Base-by-base conservation (phyloP, 2,888 invertebrate genomes). In the Tuberolachnus salignus region DNA sequence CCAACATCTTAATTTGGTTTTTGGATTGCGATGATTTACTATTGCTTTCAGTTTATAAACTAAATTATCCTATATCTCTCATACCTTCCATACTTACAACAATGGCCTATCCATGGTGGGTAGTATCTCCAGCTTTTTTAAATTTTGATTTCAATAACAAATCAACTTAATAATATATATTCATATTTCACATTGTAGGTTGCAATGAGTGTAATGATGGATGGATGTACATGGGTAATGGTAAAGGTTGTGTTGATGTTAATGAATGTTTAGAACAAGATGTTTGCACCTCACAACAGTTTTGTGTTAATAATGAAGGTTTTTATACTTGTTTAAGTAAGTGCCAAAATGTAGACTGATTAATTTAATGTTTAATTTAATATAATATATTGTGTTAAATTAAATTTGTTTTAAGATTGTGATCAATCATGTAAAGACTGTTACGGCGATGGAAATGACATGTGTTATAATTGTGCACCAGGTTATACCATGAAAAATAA, bases 231-330 rank as follows among this genome's bases (percentile, higher is more conserved):
- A 89, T 91, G 81, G 86, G 90, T 0, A 92, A 91, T 42, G 89
- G 90, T 83, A 11, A 78, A 42, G 97, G 93, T 0, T 97, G 97
- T 84, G 83, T 89, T 57, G 97, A 97, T 85, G 85, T 95, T 0
- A 92, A 97, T 84, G 97, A 97, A 86, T 97, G 97, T 86, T 61
- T 78, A 9, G 78, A 78, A 69, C 57, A 61, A 69, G 86, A 87
- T 19, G 83, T 87, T 9, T 90, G 90, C 83, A 84, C 86, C 23
- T 84, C 84, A 44, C 89, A 92, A 84, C 90, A 95, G 84, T 96
- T 95, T 85, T 97, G 97, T 85, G 89, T 94, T 6, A 97, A 97
- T 85, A 92, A 91, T 14, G 92, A 94, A 74, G 97, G 97, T 10
- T 92, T 93, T 0, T 94, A 89, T 84, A 86, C 88, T 13, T 97